Conservation (phyloP, 2,888 invertebrate species). For the Drosophila birchii region DNA sequence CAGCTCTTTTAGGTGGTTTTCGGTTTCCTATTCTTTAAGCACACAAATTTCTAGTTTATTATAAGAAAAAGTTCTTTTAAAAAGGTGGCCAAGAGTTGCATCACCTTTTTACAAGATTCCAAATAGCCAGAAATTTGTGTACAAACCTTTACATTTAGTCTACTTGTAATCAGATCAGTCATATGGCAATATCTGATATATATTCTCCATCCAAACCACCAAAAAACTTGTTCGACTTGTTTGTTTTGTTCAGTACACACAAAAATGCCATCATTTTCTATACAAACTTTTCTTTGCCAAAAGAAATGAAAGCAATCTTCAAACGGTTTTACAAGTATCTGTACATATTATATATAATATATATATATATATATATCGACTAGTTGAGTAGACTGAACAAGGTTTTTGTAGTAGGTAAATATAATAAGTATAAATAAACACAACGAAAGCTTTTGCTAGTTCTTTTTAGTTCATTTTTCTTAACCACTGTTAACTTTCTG, state of each 20-base stretch:
- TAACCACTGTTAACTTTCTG: slow-evolving; percentile 27
- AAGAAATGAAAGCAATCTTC: slow-evolving; percentile 47
- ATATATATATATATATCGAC: slow-evolving; percentile 26
- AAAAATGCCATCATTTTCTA: slow-evolving; percentile 68
- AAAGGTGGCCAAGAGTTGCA: too few species aligned
- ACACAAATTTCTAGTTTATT: not conserved
- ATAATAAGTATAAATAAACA: slow-evolving; percentile 6
- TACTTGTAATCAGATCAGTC: slow-evolving; percentile 37
- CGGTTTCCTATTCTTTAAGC: not conserved
- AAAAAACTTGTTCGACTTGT: slow-evolving; percentile 49
- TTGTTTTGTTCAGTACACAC: slow-evolving; percentile 67
- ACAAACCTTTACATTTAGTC: not conserved
- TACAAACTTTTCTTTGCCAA: slow-evolving; percentile 16
- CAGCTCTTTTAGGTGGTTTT: slow-evolving; percentile 20
- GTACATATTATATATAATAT: slow-evolving; percentile 36
- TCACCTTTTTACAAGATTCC: not conserved
- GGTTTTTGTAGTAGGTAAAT: slow-evolving; percentile 37
- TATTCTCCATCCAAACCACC: slow-evolving; percentile 10
- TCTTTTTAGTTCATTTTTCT: slow-evolving; percentile 28
- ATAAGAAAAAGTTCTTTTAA: too few species aligned
- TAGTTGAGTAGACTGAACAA: slow-evolving; percentile 39
- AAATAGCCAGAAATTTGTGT: not conserved
- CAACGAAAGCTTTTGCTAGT: slow-evolving; percentile 32
- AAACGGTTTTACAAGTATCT: slow-evolving; percentile 49
- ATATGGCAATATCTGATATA: slow-evolving; percentile 41